Percentiles rank a stretch among this genome's conserved stretches.
Conservation (phyloP, 2,113 vertebrate genomes). For the Amphiprion ocellaris region DNA sequence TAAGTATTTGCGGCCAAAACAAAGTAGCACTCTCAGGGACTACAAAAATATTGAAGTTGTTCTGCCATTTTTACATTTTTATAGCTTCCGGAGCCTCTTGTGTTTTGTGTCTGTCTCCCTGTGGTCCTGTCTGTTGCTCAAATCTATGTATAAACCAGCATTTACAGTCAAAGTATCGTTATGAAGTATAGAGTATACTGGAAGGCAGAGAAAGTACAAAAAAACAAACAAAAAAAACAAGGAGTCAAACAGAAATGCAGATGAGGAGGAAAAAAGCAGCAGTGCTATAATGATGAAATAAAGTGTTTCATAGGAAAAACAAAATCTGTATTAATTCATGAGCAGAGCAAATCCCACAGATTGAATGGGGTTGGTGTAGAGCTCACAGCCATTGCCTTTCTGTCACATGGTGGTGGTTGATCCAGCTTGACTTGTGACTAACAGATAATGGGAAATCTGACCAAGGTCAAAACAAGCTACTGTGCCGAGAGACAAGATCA, state of each 20-base stretch:
- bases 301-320: background rate
- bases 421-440: slow-evolving; percentile 7
- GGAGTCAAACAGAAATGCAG: background rate
- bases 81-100: slow-evolving; percentile 33
- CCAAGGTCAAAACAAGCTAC: background rate
- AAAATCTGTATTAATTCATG: background rate
- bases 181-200: background rate
- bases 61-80: slow-evolving; percentile 44
- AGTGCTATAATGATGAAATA: slow-evolving; percentile 8
- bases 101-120: slow-evolving; percentile 22
- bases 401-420: background rate
- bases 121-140: slow-evolving; percentile 16
- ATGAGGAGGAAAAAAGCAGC: background rate
- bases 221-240: background rate
- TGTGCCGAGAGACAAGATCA: background rate
- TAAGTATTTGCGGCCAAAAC: slow-evolving; percentile 19
- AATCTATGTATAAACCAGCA: slow-evolving; percentile 4
- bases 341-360: background rate
- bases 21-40: slow-evolving; percentile 17
- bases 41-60: slow-evolving; percentile 35
- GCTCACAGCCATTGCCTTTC: background rate
- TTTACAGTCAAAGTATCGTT: slow-evolving; percentile 24
- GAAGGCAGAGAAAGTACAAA: background rate
- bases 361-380: background rate
- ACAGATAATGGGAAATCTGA: background rate